These are phyloP conservation scores for Yoshiicerus persimilis DNA, from an alignment of 1,140 invertebrate species.

Conservation along the genomic window DNA sequence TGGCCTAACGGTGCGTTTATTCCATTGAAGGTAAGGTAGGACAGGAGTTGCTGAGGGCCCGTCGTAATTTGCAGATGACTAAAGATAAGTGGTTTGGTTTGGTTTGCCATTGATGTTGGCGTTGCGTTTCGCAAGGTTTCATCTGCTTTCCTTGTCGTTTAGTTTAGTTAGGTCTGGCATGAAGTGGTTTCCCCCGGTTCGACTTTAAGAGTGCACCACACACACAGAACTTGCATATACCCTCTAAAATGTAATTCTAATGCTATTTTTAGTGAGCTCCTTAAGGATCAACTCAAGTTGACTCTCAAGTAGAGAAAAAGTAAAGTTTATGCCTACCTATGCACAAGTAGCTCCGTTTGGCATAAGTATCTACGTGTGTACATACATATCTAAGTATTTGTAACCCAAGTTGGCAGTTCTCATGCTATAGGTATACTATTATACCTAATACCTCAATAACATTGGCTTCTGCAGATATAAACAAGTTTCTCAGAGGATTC, in stretches of 20 bases:
- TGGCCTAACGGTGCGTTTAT: not conserved
- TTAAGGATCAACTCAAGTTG: not conserved
- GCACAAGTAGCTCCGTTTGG: not conserved
- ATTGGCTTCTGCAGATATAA: too few species aligned
- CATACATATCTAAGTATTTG: not conserved
- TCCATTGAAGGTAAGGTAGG: not conserved
- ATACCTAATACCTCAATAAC: too few species aligned
- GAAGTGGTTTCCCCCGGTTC: not conserved
- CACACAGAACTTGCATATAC: not conserved
- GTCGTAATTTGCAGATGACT: constrained; percentile 19
- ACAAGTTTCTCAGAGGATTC: not conserved
- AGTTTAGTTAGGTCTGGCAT: not conserved
- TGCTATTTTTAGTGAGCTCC: not conserved
- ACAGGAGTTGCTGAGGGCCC: not conserved
- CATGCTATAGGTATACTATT: not conserved
- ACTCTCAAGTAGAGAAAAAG: not conserved
- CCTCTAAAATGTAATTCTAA: not conserved
- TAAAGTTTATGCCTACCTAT: not conserved
- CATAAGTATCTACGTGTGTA: too few species aligned
- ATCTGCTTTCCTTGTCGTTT: not conserved
- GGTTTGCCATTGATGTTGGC: not conserved
- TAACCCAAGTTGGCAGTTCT: not conserved
- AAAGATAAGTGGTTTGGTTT: not conserved
- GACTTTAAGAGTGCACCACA: not conserved
- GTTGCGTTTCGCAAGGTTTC: not conserved